phyloP scores from a whole-genome alignment of 2,797 vertebrate species.

The Cygnus olor region DNA sequence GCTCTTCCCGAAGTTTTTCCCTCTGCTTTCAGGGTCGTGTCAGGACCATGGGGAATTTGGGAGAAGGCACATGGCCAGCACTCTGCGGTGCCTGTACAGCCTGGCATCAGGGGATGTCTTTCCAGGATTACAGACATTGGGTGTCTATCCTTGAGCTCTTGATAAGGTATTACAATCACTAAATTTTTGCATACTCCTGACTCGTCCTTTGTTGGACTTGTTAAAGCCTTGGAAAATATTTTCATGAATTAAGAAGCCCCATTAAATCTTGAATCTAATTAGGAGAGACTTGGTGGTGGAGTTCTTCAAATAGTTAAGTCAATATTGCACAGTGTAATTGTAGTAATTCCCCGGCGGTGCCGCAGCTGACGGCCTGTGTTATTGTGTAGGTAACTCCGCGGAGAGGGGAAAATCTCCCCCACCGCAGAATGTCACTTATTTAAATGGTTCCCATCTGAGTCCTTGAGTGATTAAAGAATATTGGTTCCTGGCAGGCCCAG shows the following conservation, averaged over 20 bases:
- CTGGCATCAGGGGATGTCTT: not conserved
- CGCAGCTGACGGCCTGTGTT: not conserved
- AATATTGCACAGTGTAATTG: slow-evolving; percentile 42
- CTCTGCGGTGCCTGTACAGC: not conserved
- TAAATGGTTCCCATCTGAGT: not conserved
- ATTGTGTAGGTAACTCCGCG: not conserved
- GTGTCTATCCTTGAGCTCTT: not conserved
- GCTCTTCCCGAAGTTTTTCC: not conserved
- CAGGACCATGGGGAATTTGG: not conserved
- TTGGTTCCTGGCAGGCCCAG: accelerated
- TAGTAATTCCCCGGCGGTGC: not conserved
- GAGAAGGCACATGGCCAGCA: not conserved
- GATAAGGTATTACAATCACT: not conserved
- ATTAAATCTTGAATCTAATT: slow-evolving; percentile 61
- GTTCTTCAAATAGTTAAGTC: slow-evolving; percentile 66
- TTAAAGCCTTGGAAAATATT: slow-evolving; percentile 62
- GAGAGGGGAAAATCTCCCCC: not conserved
- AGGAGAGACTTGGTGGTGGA: slow-evolving; percentile 46
- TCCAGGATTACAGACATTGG: too few species aligned
- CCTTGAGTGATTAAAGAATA: not conserved
- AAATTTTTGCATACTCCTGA: not conserved
- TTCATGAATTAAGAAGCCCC: slow-evolving; percentile 45
- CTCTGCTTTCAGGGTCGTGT: not conserved
- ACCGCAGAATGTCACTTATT: not conserved
- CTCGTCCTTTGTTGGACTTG: slow-evolving; percentile 29